A percentile compares a stretch with the other conserved stretches of the same genome.
Evolutionary conservation across 2,888 invertebrate species (phyloP).

Genomic region (Geophilus truncorum): DNA sequence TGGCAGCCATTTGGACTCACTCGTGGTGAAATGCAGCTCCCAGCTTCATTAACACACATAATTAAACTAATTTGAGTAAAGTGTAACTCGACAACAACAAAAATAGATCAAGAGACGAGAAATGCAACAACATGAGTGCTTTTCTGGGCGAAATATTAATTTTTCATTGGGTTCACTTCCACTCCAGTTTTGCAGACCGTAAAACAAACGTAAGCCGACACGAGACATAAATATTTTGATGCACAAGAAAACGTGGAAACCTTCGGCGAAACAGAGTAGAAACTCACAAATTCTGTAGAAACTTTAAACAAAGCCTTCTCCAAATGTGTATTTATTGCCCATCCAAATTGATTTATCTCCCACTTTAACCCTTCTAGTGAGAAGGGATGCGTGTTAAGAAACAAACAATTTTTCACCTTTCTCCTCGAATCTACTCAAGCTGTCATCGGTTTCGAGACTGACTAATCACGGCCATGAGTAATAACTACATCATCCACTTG

Average conservation of each 20-base stretch:
- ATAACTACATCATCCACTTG: constrained; percentile 17
- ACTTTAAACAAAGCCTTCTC: not conserved
- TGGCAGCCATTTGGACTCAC: not conserved
- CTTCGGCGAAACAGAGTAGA: not conserved
- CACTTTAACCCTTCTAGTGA: not conserved
- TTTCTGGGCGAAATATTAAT: not conserved
- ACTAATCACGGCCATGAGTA: constrained; percentile 1
- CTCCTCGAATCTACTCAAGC: not conserved
- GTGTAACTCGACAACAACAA: not conserved
- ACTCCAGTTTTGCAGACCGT: not conserved
- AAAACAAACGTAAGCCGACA: not conserved
- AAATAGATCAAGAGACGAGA: not conserved
- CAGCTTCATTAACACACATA: not conserved
- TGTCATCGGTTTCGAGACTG: not conserved
- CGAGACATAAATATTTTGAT: constrained; percentile 3
- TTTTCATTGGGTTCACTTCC: not conserved
- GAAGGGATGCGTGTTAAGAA: not conserved
- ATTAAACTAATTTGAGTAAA: not conserved
- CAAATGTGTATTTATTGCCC: not conserved
- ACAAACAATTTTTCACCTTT: constrained; percentile 13
- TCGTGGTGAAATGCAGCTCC: not conserved
- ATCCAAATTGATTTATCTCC: not conserved
- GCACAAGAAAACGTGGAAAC: not conserved
- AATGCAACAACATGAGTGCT: not conserved
- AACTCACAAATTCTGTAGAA: not conserved